Evolutionary conservation across 30 jellyfish, hydroid and myxozoan genomes (phyloP).

Genomic region (Chrysaora quinquecirrha): DNA sequence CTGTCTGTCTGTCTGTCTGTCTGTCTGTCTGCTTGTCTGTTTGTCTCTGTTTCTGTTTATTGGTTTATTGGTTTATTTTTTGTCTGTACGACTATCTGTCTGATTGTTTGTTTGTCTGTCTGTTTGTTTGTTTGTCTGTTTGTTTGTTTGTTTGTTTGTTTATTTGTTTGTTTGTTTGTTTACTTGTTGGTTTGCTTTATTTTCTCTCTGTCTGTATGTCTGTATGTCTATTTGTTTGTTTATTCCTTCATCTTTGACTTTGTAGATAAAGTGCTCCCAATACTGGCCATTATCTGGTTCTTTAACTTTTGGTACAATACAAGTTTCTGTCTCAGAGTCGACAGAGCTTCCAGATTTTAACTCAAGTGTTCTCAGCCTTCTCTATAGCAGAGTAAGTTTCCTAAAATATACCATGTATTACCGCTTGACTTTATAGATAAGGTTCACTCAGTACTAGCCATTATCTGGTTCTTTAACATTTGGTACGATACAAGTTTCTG

Average conservation of each 20-base stretch:
- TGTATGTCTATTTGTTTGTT: too few species aligned
- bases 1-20: too few species aligned
- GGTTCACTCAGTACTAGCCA: constrained; percentile 81
- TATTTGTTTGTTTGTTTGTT: too few species aligned
- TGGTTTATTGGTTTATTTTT: too few species aligned
- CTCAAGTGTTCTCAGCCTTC: constrained; percentile 68
- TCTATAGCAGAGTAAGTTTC: constrained; percentile 70
- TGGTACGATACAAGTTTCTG: constrained; percentile 80
- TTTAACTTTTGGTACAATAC: constrained; percentile 67
- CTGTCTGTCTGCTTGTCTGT: too few species aligned
- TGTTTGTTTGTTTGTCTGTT: too few species aligned
- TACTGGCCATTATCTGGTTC: constrained; percentile 98
- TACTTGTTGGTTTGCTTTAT: background rate
- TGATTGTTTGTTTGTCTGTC: too few species aligned
- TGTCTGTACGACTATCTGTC: too few species aligned
- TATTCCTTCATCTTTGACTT: background rate
- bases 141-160: too few species aligned
- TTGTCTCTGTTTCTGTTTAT: too few species aligned
- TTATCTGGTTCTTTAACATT: constrained; percentile 70
- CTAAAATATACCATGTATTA: background rate
- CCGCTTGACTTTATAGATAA: background rate
- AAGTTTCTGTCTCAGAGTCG: constrained; percentile 81
- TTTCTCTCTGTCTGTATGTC: background rate
- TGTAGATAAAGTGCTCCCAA: constrained; percentile 78
- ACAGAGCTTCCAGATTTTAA: constrained; percentile 73